Conservation (phyloP, 2,888 invertebrate genomes). For the Aromia moschata region DNA sequence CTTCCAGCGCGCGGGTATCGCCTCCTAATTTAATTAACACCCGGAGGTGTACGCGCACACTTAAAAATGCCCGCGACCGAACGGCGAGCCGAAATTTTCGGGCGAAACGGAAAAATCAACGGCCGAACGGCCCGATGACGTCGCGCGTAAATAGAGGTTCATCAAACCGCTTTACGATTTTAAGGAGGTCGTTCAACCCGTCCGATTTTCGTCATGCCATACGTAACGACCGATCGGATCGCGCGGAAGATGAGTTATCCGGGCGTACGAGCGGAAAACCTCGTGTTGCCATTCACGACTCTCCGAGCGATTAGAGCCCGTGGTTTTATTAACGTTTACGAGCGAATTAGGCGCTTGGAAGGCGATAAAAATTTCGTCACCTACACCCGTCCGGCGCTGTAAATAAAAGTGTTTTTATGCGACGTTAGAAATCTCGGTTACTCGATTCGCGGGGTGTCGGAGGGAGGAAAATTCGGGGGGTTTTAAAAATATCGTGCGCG, state of each 20-base stretch:
- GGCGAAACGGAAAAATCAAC: background rate
- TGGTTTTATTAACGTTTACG: too few relatives aligned
- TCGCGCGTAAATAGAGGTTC: constrained; percentile 9
- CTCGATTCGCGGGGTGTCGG: too few relatives aligned
- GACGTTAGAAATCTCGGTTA: too few relatives aligned
- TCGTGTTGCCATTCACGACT: too few relatives aligned
- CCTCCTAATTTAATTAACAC: constrained; percentile 36
- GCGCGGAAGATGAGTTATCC: background rate
- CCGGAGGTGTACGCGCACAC: constrained; percentile 2
- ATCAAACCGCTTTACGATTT: constrained; percentile 6
- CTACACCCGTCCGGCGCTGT: too few relatives aligned
- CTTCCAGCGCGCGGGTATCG: constrained; percentile 35
- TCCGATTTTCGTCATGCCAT: background rate
- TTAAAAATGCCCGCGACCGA: constrained; percentile 11
- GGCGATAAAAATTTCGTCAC: too few relatives aligned
- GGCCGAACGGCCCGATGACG: background rate
- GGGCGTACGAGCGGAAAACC: background rate
- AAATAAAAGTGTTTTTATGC: too few relatives aligned
- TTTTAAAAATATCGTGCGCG: constrained; percentile 43
- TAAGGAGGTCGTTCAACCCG: constrained; percentile 3
- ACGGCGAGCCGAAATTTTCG: background rate
- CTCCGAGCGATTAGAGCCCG: too few relatives aligned
- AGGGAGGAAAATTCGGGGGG: too few relatives aligned
- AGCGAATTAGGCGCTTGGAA: too few relatives aligned
- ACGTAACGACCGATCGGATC: background rate